A percentile compares a stretch with the other conserved stretches of the same genome.
Conservation (phyloP, 2,113 vertebrate genomes). For the Apistogramma diplotaenia region DNA sequence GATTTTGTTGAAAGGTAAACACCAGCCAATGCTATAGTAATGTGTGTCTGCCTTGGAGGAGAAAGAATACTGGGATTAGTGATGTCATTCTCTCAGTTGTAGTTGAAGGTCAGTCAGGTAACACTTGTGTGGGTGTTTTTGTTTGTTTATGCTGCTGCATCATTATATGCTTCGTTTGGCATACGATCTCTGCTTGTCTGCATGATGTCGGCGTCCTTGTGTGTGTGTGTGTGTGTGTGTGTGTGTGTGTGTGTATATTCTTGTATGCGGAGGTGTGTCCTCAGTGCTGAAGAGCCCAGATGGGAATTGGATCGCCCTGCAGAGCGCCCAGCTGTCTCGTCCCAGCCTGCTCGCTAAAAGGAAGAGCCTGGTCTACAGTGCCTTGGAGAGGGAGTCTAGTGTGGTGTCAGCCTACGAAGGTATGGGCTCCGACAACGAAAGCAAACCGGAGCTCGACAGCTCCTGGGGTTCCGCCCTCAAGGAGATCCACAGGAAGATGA, state of each 20-base stretch:
- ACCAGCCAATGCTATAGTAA: not conserved
- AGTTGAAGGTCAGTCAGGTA: not conserved
- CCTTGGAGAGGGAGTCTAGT: constrained; percentile 84
- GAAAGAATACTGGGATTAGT: not conserved
- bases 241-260: not conserved
- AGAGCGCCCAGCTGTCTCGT: constrained; percentile 77
- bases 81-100: not conserved
- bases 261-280: constrained; percentile 55
- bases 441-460: constrained; percentile 71
- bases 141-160: not conserved
- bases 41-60: not conserved
- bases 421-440: constrained; percentile 86
- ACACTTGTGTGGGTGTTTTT: not conserved
- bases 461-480: constrained; percentile 62
- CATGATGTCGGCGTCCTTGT: not conserved
- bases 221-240: not conserved
- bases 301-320: constrained; percentile 93
- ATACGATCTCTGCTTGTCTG: not conserved
- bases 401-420: constrained; percentile 86
- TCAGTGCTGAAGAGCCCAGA: constrained; percentile 87
- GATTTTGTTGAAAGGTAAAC: not conserved
- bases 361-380: constrained; percentile 84
- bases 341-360: constrained; percentile 84
- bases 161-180: not conserved
- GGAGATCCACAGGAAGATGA: constrained; percentile 65